Evolutionary conservation across 2,797 vertebrate species (phyloP).

Genomic region (Mallotus villosus): DNA sequence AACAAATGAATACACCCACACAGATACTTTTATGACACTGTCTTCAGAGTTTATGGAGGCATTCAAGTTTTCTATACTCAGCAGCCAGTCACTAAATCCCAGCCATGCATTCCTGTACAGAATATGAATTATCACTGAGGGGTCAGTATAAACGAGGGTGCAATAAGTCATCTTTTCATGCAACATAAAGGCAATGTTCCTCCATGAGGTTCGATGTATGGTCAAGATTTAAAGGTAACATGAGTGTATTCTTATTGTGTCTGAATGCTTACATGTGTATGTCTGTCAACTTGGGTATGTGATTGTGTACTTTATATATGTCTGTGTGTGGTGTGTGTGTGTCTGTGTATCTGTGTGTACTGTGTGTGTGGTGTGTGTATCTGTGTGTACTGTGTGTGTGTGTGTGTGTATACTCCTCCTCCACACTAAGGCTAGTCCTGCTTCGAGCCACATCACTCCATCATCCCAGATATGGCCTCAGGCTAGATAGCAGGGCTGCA

Average conservation of each 20-base stretch:
- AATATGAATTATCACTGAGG: slow-evolving; percentile 44
- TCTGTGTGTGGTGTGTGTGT: slow-evolving; percentile 36
- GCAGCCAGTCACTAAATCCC: slow-evolving; percentile 53
- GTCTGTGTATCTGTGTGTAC: slow-evolving; percentile 29
- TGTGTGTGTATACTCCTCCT: slow-evolving; percentile 38
- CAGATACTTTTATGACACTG: slow-evolving; percentile 36
- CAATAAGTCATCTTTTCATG: slow-evolving; percentile 56
- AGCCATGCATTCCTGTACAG: slow-evolving; percentile 50
- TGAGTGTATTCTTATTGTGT: slow-evolving; percentile 44
- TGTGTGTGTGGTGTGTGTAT: slow-evolving; percentile 43
- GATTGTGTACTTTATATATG: slow-evolving; percentile 43
- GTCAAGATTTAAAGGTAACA: slow-evolving; percentile 39
- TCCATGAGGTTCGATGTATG: slow-evolving; percentile 37
- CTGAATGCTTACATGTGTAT: not conserved
- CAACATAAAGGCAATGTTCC: slow-evolving; percentile 36
- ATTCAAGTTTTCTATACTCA: not conserved
- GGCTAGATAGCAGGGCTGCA: slow-evolving; percentile 72
- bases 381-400: slow-evolving; percentile 1
- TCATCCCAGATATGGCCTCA: slow-evolving; percentile 74
- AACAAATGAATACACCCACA: slow-evolving; percentile 37
- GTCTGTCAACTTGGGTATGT: slow-evolving; percentile 10
- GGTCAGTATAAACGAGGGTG: slow-evolving; percentile 49
- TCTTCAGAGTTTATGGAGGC: slow-evolving; percentile 22
- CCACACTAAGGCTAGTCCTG: slow-evolving; percentile 66
- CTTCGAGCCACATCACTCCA: slow-evolving; percentile 76